Conservation (phyloP, 2,888 invertebrate species). For the Drosophila prostipennis region DNA sequence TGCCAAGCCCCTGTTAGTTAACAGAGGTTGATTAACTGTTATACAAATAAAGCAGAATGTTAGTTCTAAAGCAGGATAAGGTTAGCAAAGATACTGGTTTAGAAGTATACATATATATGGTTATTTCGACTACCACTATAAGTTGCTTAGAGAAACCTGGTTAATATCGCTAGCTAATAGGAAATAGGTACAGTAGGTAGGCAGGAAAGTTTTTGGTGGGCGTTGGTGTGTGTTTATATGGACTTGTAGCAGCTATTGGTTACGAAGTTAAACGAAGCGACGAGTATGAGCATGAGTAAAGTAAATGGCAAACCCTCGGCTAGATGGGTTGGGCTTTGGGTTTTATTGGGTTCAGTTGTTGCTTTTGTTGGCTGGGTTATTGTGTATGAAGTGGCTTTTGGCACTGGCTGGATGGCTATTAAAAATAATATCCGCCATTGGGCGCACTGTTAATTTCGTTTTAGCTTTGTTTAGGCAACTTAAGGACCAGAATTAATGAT, state of each 20-base stretch:
- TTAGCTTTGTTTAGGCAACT: slow-evolving; percentile 55
- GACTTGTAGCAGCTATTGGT: slow-evolving; percentile 40
- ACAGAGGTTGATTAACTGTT: slow-evolving; percentile 1
- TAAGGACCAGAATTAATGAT: slow-evolving; percentile 60
- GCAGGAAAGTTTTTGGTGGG: slow-evolving; percentile 14
- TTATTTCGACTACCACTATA: slow-evolving; percentile 14
- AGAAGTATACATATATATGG: slow-evolving; percentile 1
- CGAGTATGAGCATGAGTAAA: slow-evolving; percentile 63
- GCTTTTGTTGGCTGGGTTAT: slow-evolving; percentile 61
- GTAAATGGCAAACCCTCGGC: slow-evolving; percentile 28
- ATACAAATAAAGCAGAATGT: slow-evolving; percentile 15
- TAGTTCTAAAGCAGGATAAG: slow-evolving; percentile 15
- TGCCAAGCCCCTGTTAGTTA: slow-evolving; percentile 15
- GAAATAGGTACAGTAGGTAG: slow-evolving; percentile 25
- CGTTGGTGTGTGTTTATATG: slow-evolving; percentile 29
- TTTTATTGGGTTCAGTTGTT: slow-evolving; percentile 44
- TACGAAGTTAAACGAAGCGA: slow-evolving; percentile 64
- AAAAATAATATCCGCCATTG: slow-evolving; percentile 48
- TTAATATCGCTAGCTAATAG: slow-evolving; percentile 42
- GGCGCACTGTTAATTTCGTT: slow-evolving; percentile 53
- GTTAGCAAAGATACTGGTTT: slow-evolving; percentile 5
- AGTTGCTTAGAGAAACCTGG: slow-evolving; percentile 26
- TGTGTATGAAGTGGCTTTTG: slow-evolving; percentile 63
- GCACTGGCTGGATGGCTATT: slow-evolving; percentile 54
- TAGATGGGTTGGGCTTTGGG: slow-evolving; percentile 20